Evolutionary conservation across 2,797 vertebrate genomes (phyloP).

Genomic region (Holocentrus rufus): DNA sequence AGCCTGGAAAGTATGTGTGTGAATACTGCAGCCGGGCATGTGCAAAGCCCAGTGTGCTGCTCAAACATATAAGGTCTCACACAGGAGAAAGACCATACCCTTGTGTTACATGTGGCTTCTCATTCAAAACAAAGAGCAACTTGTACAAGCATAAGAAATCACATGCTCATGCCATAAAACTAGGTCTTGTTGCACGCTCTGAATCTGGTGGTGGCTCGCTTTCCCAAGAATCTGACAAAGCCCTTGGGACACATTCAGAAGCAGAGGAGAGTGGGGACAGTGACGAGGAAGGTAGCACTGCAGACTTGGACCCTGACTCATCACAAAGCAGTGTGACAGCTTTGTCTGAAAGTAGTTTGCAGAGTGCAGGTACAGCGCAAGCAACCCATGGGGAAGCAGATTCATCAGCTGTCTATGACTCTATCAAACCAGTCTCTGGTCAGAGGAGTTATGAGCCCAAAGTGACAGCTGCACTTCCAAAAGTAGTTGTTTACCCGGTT

Average conservation of each 20-base stretch:
- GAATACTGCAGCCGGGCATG: slow-evolving; percentile 95
- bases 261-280: slow-evolving; percentile 94
- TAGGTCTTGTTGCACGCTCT: slow-evolving; percentile 90
- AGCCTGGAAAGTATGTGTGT: slow-evolving; percentile 96
- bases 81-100: slow-evolving; percentile 98
- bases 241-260: slow-evolving; percentile 90
- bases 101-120: slow-evolving; percentile 96
- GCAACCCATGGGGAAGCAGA: slow-evolving; percentile 78
- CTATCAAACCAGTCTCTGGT: slow-evolving; percentile 74
- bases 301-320: slow-evolving; percentile 87
- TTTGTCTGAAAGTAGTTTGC: slow-evolving; percentile 82
- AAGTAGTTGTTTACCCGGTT: slow-evolving; percentile 94
- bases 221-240: slow-evolving; percentile 95
- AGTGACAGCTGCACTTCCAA: slow-evolving; percentile 87
- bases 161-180: slow-evolving; percentile 96
- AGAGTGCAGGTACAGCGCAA: slow-evolving; percentile 76
- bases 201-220: slow-evolving; percentile 88
- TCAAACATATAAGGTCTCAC: slow-evolving; percentile 98
- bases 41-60: slow-evolving; percentile 96
- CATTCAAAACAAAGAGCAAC: slow-evolving; percentile 99
- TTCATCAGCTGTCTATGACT: slow-evolving; percentile 58
- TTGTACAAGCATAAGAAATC: slow-evolving; percentile 99
- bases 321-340: slow-evolving; percentile 83
- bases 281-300: slow-evolving; percentile 90
- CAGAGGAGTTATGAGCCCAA: slow-evolving; percentile 84